Base-by-base conservation (phyloP, 2,113 vertebrate species). In the Stercorarius parasiticus region DNA sequence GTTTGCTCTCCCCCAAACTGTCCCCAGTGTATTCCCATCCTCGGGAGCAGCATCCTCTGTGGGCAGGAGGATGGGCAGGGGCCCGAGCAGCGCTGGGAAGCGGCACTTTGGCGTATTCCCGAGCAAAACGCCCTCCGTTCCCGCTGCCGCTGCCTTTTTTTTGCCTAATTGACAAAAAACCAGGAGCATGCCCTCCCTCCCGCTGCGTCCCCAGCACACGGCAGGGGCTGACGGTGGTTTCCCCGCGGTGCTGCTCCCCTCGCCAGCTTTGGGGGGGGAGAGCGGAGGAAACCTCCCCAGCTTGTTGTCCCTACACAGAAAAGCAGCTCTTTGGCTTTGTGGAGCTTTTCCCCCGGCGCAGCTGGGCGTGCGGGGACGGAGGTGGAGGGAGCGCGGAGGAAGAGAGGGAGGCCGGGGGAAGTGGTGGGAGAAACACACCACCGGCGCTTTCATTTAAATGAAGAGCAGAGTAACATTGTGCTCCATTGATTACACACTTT, bases 401-500 rank as follows among this genome's bases (percentile, higher is more conserved):
- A 61, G 90, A 64, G 86, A 23, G 23, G 59, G 80, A 30, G 65
- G 49, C 85, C 53, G 3, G 3, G 72, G 78, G 79, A 76, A 72
- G 86, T 2, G 1, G 58, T 11, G 9, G 81, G 62, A 74, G 91
- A 81, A 94, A 45, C 17, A 58, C 96, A 34, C 92, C 86, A 49
- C 76, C 66, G 34, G 95, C 95, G 97, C 88, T 95, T 90, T 91
- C 94, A 43, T 97, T 98, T 97, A 97, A 96, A 96, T 95, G 97
- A 96, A 97, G 97, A 98, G 98, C 98, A 95, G 77, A 96, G 93
- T 88, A 96, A 67, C 97, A 97, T 91, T 95, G 97, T 97, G 98
- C 97, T 98, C 95, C 97, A 97, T 98, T 98, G 98, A 98, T 98
- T 98, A 97, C 97, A 73, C 96, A 50, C 95, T 97, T 98, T 97